Evolutionary conservation across 1,140 invertebrate genomes (phyloP), one percentile per base, ranked within the genome.

Genomic region (Cyclina sinensis): DNA sequence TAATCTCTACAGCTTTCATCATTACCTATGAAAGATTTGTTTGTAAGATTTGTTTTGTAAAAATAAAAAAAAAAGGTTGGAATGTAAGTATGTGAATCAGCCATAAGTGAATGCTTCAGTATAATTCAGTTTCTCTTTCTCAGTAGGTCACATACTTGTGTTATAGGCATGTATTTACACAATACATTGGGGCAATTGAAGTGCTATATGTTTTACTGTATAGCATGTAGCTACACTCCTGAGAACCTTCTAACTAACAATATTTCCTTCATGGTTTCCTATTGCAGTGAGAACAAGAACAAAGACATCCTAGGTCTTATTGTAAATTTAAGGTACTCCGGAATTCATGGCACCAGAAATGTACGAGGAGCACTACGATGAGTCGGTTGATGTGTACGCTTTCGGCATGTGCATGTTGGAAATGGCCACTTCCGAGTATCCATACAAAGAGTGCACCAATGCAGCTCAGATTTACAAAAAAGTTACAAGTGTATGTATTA

Each of bases 371-470:
- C 98, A 99, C 95, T 99, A 99, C 95, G 99, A 99, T 96, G 99
- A 99, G 96, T 98, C 97, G 74, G 99, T 99, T 27, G 99, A 99
- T 95, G 99, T 99, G 51, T 99, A 99, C 96, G 99, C 99, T 3
- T 99, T 99, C 96, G 99, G 99, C 39, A 99, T 99, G 99, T 99
- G 99, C 96, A 99, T 99, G 98, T 96, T 99, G 92, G 99, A 99
- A 96, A 99, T 99, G 99, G 99, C 99, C 59, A 99, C 99, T n/a
- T 99, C 98, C 43, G 99, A 99, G 96, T 99, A 99, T 97, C 99
- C 99, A 1, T 99, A 99, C 96, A 95, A 98, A 80, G 99, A 99
- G 96, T 99, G 99, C 95, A 98, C 97, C 85, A 99, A 99, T 65
- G 99, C 99, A 78, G 99, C 99, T 76, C 99, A 99, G 96, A 99